These are phyloP conservation scores for Esox lucius DNA, from an alignment of 2,797 vertebrate genomes.

Conservation along the genomic window DNA sequence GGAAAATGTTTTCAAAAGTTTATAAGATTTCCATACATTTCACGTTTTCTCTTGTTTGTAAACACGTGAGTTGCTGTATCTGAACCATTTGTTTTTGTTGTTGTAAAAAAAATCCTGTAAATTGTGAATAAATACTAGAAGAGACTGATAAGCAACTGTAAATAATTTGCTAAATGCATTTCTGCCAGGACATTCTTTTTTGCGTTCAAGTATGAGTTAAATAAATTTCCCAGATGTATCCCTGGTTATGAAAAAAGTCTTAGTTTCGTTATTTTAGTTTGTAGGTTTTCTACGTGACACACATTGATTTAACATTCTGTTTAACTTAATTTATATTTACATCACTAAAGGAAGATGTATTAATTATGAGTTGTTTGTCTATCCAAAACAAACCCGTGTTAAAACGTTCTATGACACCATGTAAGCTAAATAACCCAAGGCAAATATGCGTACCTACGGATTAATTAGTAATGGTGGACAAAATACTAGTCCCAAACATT, in stretches of 20 bases:
- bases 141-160: constrained; percentile 79
- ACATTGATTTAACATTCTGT: background rate
- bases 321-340: background rate
- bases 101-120: constrained; percentile 85
- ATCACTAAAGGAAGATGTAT: background rate
- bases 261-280: constrained; percentile 24
- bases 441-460: constrained; percentile 23
- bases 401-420: constrained; percentile 16
- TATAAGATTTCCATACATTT: constrained; percentile 70
- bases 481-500: constrained; percentile 5
- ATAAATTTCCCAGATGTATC: constrained; percentile 75
- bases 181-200: constrained; percentile 70
- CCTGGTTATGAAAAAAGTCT: constrained; percentile 37
- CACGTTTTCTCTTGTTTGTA: constrained; percentile 80
- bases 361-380: background rate
- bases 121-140: constrained; percentile 89
- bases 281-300: constrained; percentile 1
- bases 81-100: constrained; percentile 73
- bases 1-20: constrained; percentile 66
- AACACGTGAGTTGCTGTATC: constrained; percentile 82
- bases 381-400: constrained; percentile 2
- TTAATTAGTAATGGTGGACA: constrained; percentile 25
- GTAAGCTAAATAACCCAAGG: constrained; percentile 10
- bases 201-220: constrained; percentile 74
- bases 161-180: constrained; percentile 85